These are phyloP conservation scores for Amphiprion ocellaris DNA, from an alignment of 2,113 vertebrate genomes.

Conservation along the genomic window DNA sequence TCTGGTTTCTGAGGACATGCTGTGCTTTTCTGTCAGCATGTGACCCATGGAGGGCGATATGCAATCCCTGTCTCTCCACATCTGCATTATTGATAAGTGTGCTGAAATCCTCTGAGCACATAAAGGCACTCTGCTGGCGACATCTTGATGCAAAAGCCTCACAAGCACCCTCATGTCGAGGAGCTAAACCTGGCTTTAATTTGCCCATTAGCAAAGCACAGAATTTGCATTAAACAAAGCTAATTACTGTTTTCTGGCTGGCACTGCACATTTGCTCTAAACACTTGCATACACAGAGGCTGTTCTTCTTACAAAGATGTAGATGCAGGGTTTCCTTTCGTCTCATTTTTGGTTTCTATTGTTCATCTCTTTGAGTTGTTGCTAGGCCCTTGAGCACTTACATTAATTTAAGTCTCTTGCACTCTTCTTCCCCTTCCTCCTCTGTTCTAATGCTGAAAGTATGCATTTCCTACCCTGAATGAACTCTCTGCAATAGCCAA, in stretches of 20 bases:
- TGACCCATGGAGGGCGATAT: slow-evolving; percentile 72
- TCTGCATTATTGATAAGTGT: slow-evolving; percentile 83
- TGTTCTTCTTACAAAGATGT: background rate
- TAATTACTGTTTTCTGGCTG: slow-evolving; percentile 47
- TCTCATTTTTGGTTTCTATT: slow-evolving; percentile 53
- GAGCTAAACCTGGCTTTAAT: slow-evolving; percentile 58
- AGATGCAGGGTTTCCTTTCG: slow-evolving; percentile 14
- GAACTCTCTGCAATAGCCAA: slow-evolving; percentile 23
- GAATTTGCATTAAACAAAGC: slow-evolving; percentile 47
- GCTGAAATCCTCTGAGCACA: slow-evolving; percentile 67
- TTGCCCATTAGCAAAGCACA: slow-evolving; percentile 49
- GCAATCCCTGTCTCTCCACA: slow-evolving; percentile 71
- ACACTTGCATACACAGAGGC: background rate
- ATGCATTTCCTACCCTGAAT: slow-evolving; percentile 49
- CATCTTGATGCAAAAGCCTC: slow-evolving; percentile 67
- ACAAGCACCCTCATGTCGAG: slow-evolving; percentile 58
- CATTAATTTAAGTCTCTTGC: slow-evolving; percentile 68
- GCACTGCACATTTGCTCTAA: slow-evolving; percentile 23
- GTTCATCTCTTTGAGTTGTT: slow-evolving; percentile 81
- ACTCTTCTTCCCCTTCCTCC: slow-evolving; percentile 53
- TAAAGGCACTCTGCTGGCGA: slow-evolving; percentile 55
- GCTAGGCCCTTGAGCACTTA: slow-evolving; percentile 72
- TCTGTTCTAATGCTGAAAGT: slow-evolving; percentile 39
- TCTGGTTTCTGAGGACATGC: slow-evolving; percentile 66
- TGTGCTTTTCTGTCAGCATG: slow-evolving; percentile 76